Evolutionary conservation across 2,888 invertebrate genomes (phyloP).

Genomic region (Nephrotoma flavescens): DNA sequence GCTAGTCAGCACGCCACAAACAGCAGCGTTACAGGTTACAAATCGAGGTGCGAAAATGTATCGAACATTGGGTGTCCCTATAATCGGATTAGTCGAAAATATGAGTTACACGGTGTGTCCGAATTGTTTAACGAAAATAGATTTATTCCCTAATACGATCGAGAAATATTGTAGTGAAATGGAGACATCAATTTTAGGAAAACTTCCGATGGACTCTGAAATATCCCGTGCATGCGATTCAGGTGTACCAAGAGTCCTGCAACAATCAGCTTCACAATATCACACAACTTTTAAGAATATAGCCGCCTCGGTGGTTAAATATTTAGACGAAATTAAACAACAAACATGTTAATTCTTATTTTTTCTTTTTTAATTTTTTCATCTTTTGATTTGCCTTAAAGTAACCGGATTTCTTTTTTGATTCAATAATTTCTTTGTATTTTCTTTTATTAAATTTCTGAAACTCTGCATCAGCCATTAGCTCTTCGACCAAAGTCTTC

Average conservation of each 20-base stretch:
- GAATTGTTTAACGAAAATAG: conserved; percentile 56
- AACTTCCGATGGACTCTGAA: conserved; percentile 28
- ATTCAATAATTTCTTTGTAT: conserved; percentile 60
- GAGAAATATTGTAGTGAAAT: conserved; percentile 46
- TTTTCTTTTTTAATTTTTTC: conserved; percentile 37
- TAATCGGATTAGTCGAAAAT: conserved; percentile 82
- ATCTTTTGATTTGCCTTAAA: conserved; percentile 62
- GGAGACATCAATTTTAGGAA: conserved; percentile 48
- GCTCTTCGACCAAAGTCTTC: conserved; percentile 81
- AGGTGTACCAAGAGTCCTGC: conserved; percentile 25
- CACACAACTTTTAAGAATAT: conserved; percentile 19
- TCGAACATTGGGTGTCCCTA: conserved; percentile 61
- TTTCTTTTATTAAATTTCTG: conserved; percentile 66
- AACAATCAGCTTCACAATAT: conserved; percentile 22
- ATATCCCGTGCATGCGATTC: conserved; percentile 27
- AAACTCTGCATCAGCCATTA: conserved; percentile 78
- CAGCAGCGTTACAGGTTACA: conserved; percentile 73
- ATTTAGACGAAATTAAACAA: conserved; percentile 10
- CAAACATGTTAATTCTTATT: conserved; percentile 12
- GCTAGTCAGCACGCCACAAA: conserved; percentile 88
- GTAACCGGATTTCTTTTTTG: conserved; percentile 50
- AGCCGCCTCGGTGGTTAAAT: conserved; percentile 13
- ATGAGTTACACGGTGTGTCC: conserved; percentile 72
- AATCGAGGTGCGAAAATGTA: conserved; percentile 80
- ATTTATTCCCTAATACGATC: conserved; percentile 57